phyloP scores from a whole-genome alignment of 2,113 vertebrate species.

The Lophura nycthemera region DNA sequence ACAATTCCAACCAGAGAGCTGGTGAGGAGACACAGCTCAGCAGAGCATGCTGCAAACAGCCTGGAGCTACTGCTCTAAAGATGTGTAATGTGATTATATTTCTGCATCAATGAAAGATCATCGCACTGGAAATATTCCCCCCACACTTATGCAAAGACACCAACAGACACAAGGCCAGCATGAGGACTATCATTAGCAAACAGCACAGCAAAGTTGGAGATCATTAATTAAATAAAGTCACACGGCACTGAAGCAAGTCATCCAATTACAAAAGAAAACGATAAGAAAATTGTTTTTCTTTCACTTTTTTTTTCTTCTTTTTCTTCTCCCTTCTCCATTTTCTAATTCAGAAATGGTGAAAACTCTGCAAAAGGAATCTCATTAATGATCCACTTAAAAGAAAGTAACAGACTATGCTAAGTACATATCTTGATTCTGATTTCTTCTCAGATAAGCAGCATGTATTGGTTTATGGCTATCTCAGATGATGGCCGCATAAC shows the following conservation, averaged over 20 bases:
- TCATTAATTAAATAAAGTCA: conserved; percentile 55
- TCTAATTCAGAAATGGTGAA: background rate
- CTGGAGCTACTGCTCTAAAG: background rate
- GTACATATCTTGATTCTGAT: conserved; percentile 1
- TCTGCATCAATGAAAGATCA: conserved; percentile 39
- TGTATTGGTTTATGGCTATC: background rate
- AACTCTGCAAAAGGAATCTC: background rate
- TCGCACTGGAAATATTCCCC: conserved; percentile 16
- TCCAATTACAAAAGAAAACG: conserved; percentile 41
- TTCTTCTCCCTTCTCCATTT: background rate
- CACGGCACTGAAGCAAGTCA: conserved; percentile 18
- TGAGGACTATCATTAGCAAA: conserved; percentile 41
- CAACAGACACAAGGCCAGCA: background rate
- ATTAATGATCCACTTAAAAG: conserved; percentile 20
- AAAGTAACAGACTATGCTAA: conserved; percentile 15
- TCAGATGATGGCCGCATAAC: conserved; percentile 2
- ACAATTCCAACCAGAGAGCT: background rate
- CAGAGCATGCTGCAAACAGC: accelerated
- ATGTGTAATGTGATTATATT: conserved; percentile 40
- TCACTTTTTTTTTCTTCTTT: background rate
- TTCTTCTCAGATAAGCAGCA: conserved; percentile 13
- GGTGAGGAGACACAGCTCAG: background rate
- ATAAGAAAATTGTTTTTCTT: background rate
- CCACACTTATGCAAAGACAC: conserved; percentile 43
- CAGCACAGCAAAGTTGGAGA: conserved; percentile 23